Evolutionary conservation across 2,888 invertebrate genomes (phyloP).

Genomic region (Eubasilissa splendida): DNA sequence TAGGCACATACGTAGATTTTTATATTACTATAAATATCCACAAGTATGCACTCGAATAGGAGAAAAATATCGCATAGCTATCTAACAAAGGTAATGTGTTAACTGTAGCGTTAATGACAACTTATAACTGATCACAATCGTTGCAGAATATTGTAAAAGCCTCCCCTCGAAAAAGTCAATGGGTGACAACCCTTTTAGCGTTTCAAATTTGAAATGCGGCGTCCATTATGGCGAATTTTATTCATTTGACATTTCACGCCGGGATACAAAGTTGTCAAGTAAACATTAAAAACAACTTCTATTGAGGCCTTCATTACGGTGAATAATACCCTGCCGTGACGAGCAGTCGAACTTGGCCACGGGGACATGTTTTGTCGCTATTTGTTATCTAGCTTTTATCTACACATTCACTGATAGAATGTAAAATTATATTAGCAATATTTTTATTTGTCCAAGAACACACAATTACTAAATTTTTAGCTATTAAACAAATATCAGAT

Average conservation of each 20-base stretch:
- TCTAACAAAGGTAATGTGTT: neutral
- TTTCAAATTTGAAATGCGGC: conserved; percentile 52
- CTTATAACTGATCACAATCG: conserved; percentile 24
- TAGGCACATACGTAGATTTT: too few species aligned
- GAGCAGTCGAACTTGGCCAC: neutral
- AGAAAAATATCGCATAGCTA: too few species aligned
- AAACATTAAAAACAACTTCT: conserved; percentile 47
- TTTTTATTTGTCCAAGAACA: too few species aligned
- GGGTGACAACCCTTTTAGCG: conserved; percentile 48
- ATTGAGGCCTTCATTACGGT: conserved; percentile 43
- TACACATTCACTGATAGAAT: too few species aligned
- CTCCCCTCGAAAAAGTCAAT: conserved; percentile 41
- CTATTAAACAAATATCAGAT: too few species aligned
- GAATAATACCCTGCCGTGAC: conserved; percentile 49
- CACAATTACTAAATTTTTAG: too few species aligned
- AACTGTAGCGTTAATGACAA: conserved; percentile 47
- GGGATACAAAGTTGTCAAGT: conserved; percentile 55
- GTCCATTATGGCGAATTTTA: conserved; percentile 49
- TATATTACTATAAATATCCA: too few species aligned
- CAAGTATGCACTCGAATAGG: too few species aligned
- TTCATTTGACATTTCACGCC: conserved; percentile 58
- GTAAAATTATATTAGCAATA: too few species aligned
- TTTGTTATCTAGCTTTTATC: neutral
- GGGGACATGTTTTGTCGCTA: neutral
- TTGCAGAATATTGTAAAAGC: conserved; percentile 34